Evolutionary conservation across 2,797 vertebrate species (phyloP).

Genomic region (Sphaeramia orbicularis): DNA sequence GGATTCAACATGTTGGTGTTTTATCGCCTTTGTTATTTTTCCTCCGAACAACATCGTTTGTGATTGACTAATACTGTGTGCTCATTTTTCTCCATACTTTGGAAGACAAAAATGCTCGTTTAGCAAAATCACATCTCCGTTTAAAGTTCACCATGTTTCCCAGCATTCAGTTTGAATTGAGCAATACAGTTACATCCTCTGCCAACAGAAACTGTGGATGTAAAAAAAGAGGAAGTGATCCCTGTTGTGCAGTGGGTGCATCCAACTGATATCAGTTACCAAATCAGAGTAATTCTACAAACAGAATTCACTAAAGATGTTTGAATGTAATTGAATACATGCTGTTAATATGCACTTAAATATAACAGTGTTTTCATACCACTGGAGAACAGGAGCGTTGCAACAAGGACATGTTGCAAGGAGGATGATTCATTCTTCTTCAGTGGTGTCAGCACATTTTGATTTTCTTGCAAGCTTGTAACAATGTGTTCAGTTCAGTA

Average conservation of each 20-base stretch:
- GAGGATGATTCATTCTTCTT: background rate
- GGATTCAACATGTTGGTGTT: no score
- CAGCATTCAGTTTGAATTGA: slow-evolving; percentile 61
- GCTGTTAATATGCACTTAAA: background rate
- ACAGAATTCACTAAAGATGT: slow-evolving; percentile 13
- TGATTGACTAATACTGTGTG: slow-evolving; percentile 31
- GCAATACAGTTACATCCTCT: slow-evolving; percentile 73
- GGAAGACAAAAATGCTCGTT: slow-evolving; percentile 54
- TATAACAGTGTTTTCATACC: no score
- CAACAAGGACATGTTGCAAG: background rate
- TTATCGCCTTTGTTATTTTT: background rate
- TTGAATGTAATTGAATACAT: background rate
- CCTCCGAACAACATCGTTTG: slow-evolving; percentile 1
- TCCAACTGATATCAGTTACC: slow-evolving; percentile 25
- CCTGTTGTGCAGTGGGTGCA: slow-evolving; percentile 47
- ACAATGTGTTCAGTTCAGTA: background rate
- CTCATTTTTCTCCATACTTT: slow-evolving; percentile 36
- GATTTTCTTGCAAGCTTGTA: slow-evolving; percentile 14
- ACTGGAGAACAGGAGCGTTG: no score
- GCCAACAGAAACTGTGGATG: slow-evolving; percentile 67
- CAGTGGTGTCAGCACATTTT: slow-evolving; percentile 17
- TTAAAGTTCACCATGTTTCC: slow-evolving; percentile 42
- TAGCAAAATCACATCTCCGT: slow-evolving; percentile 48
- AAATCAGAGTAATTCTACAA: slow-evolving; percentile 1
- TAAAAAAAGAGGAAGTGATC: slow-evolving; percentile 77